Conservation (phyloP, 1,140 invertebrate genomes). For the Sycophaga agraensis region DNA sequence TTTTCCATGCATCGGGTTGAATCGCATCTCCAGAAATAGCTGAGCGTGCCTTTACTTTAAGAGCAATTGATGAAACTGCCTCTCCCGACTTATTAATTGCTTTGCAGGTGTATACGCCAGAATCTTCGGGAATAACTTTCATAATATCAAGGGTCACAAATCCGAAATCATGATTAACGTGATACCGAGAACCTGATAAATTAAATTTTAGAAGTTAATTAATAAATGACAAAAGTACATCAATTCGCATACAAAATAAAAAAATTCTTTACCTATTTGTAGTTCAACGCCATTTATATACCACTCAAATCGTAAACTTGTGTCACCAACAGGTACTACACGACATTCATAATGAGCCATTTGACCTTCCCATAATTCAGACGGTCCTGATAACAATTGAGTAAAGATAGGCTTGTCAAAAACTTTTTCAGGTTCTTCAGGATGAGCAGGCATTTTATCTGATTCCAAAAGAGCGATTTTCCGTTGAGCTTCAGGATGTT, state of each 20-base stretch:
- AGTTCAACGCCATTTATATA: conserved; percentile 90
- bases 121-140: conserved; percentile 85
- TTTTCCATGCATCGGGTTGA: conserved; percentile 85
- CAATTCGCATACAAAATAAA: too few relatives aligned
- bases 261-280: conserved; percentile 71
- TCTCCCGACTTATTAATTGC: conserved; percentile 89
- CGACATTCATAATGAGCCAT: conserved; percentile 94
- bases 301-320: conserved; percentile 89
- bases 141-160: conserved; percentile 91
- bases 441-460: conserved; percentile 62
- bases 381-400: conserved; percentile 82
- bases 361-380: conserved; percentile 90
- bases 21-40: conserved; percentile 78
- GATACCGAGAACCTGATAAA: conserved; percentile 73
- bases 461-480: conserved; percentile 92
- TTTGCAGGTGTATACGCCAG: conserved; percentile 91
- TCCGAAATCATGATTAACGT: conserved; percentile 89
- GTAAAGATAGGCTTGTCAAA: conserved; percentile 95
- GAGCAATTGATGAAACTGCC: conserved; percentile 84
- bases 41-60: conserved; percentile 82
- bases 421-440: conserved; percentile 72
- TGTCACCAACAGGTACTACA: conserved; percentile 93
- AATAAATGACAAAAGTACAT: neutral
- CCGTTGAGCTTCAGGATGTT: conserved; percentile 92
- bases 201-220: conserved; percentile 36